These are phyloP conservation scores for Tachyglossus aculeatus DNA, from an alignment of 2,797 vertebrate species.

Conservation along the genomic window DNA sequence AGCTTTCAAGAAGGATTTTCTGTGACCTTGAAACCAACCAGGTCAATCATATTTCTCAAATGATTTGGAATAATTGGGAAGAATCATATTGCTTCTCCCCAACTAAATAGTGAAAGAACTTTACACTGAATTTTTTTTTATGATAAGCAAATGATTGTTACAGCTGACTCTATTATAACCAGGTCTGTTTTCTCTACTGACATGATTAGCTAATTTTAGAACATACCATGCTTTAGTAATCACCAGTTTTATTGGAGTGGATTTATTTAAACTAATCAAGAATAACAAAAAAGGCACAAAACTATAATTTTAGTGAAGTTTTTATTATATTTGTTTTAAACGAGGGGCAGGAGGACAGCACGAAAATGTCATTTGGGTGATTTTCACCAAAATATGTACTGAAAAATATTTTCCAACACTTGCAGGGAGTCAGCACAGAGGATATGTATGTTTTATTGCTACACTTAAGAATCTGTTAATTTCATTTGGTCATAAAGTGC, in stretches of 20 bases:
- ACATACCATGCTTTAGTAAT: not conserved
- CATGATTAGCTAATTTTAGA: not conserved
- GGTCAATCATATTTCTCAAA: conserved; percentile 6
- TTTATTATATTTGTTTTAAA: not conserved
- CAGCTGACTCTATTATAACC: not conserved
- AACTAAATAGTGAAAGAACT: not conserved
- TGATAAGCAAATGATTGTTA: not conserved
- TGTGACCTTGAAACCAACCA: conserved; percentile 15
- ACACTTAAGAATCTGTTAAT: not conserved
- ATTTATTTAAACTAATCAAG: conserved; percentile 15
- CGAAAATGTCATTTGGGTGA: no score
- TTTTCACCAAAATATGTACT: no score
- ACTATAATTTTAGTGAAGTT: not conserved
- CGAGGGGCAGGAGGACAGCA: no score
- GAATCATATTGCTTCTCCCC: not conserved
- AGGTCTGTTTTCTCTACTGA: conserved; percentile 25
- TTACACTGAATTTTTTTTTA: conserved; percentile 7
- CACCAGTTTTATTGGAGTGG: not conserved
- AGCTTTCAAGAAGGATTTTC: not conserved
- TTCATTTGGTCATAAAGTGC: no score
- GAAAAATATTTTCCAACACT: not conserved
- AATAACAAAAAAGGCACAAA: conserved; percentile 3
- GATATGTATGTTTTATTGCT: not conserved
- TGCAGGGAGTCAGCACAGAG: not conserved
- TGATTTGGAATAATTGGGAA: not conserved